Evolutionary conservation across 2,888 invertebrate genomes (phyloP).

Genomic region (Drosophila subsilvestris): DNA sequence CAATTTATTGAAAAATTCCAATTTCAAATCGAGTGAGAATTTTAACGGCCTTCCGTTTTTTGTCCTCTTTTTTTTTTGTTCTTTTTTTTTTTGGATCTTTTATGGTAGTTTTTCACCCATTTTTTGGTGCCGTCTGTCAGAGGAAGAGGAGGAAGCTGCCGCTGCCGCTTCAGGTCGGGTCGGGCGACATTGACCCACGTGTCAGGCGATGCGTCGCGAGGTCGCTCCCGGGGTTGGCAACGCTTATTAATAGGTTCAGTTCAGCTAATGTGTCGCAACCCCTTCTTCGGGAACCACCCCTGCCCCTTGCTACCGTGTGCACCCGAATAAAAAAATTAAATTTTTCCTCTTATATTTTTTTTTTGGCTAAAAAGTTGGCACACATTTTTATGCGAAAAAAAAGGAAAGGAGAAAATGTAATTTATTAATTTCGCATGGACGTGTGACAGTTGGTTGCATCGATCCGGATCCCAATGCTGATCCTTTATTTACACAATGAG

Average conservation of each 20-base stretch:
- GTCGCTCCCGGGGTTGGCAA: constrained; percentile 75
- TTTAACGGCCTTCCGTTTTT: constrained; percentile 48
- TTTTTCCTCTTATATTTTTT: constrained; percentile 43
- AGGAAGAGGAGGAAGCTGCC: too few relatives aligned
- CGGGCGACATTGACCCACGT: constrained; percentile 72
- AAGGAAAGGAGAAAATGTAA: constrained; percentile 57
- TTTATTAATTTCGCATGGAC: constrained; percentile 73
- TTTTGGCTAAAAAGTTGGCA: constrained; percentile 74
- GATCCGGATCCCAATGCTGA: constrained; percentile 40
- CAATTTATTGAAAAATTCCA: constrained; percentile 73
- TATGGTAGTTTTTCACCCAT: constrained; percentile 52
- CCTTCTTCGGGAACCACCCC: constrained; percentile 80
- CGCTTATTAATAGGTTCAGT: constrained; percentile 83
- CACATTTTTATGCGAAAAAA: constrained; percentile 53
- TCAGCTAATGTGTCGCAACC: constrained; percentile 81
- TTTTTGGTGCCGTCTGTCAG: constrained; percentile 59
- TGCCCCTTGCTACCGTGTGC: constrained; percentile 51
- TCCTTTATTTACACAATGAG: constrained; percentile 77
- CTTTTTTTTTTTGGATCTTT: constrained; percentile 34
- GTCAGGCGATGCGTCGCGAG: constrained; percentile 56
- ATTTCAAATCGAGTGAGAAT: constrained; percentile 51
- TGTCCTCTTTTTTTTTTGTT: constrained; percentile 33
- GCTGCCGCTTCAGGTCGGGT: constrained; percentile 26
- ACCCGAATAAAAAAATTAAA: constrained; percentile 55
- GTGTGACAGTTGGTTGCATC: constrained; percentile 65